These are phyloP conservation scores for Oxygymnocypris stewartii DNA, from an alignment of 2,113 vertebrate genomes.

Conservation along the genomic window DNA sequence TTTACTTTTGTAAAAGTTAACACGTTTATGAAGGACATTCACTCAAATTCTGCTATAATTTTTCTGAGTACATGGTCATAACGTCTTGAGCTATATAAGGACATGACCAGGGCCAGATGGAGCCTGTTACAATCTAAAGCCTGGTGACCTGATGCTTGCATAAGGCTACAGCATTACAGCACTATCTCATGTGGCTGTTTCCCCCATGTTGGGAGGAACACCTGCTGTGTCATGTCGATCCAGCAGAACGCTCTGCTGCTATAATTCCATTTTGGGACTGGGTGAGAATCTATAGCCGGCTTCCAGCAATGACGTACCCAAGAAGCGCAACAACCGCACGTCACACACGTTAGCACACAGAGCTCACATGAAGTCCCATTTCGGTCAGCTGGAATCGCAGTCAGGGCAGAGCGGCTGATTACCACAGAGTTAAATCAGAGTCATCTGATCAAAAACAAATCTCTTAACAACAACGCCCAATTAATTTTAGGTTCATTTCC, in stretches of 20 bases:
- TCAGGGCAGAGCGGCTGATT: not conserved
- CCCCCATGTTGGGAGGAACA: conserved; percentile 24
- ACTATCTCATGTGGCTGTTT: conserved; percentile 11
- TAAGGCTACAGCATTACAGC: conserved; percentile 1
- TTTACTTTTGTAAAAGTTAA: not conserved
- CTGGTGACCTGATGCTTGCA: conserved; percentile 14
- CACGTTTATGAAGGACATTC: not conserved
- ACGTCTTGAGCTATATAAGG: conserved; percentile 11
- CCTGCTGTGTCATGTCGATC: conserved; percentile 44
- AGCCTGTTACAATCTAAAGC: not conserved
- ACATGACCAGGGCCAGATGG: not conserved
- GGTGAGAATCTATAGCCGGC: not conserved
- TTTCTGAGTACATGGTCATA: not conserved
- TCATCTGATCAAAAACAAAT: conserved; percentile 37
- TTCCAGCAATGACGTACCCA: not conserved
- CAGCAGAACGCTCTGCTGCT: conserved; percentile 22
- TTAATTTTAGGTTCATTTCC: conserved; percentile 9
- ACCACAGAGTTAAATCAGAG: not conserved
- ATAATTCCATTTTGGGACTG: conserved; percentile 50
- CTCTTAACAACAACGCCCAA: not conserved
- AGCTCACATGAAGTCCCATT: conserved; percentile 8
- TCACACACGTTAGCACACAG: conserved; percentile 1
- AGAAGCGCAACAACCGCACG: not conserved
- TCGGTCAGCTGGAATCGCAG: conserved; percentile 33
- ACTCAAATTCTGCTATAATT: not conserved